Base-by-base conservation (phyloP, 2,113 vertebrate species). In the Pachycephala philippinensis region DNA sequence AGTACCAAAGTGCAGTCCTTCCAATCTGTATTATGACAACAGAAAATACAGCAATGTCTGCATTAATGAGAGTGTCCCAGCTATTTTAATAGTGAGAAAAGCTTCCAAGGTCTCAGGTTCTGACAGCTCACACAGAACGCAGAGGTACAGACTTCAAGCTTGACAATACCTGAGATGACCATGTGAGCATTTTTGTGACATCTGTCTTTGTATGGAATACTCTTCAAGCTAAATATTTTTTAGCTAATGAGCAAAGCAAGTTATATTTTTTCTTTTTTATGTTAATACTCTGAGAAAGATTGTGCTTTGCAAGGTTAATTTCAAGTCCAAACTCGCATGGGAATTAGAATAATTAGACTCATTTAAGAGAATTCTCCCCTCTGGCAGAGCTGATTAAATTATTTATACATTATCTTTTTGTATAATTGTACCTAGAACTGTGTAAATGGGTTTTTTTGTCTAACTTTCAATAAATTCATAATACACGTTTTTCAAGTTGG, bases 361-460 rank as follows among this genome's bases (percentile, higher is more conserved):
- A 93, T 92, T 95, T 81, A 92, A 42, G 60, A 95, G 84, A 93
- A 89, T 68, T 95, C 71, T 81, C 23, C 76, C 96, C 89, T 95
- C 89, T 84, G 81, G 97, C 94, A 91, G 66, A 97, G 94, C 27
- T 47, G 68, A 89, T 90, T 95, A 92, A 95, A 95, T 96, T 94
- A 96, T 93, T 96, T 96, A 84, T 76, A 74, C 54, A 71, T 93
- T 93, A 79, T 84, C 90, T 96, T 94, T 80, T 91, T 2, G 3
- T 68, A 91, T 87, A 92, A 90, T 69, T 93, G 90, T 74, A 82
- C 86, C 87, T 95, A 88, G 64, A 84, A 80, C 35, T 28, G 75
- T 71, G 65, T 65, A 90, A 72, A 56, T 87, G 71, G 21, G 7
- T 9, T 56, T 81, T 77, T 75, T 78, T 68, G 33, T 50, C 70